Conservation (phyloP, 2,888 invertebrate species). For the Heliconius ethilla region DNA sequence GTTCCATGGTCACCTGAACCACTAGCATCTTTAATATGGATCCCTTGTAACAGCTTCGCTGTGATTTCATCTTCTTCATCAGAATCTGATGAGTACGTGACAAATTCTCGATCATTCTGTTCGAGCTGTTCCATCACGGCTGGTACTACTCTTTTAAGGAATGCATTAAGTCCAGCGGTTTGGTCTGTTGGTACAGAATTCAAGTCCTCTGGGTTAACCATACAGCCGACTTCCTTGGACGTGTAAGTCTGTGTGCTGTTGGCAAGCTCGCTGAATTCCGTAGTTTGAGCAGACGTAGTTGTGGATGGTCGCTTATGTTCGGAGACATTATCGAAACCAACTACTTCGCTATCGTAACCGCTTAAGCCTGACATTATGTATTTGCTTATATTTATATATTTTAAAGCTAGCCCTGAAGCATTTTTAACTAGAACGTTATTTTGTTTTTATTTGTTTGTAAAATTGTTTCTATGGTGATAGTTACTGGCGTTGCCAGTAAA, state of each 20-base stretch:
- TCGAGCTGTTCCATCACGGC: conserved; percentile 68
- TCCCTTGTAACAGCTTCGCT: conserved; percentile 65
- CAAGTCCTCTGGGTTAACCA: conserved; percentile 51
- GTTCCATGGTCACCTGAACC: conserved; percentile 65
- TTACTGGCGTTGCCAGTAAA: conserved; percentile 6
- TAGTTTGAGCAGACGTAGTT: conserved; percentile 62
- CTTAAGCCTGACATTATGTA: conserved; percentile 64
- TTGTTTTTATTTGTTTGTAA: conserved; percentile 45
- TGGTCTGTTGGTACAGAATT: conserved; percentile 46
- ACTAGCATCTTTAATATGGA: conserved; percentile 54
- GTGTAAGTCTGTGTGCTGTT: conserved; percentile 59
- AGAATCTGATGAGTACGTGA: conserved; percentile 65
- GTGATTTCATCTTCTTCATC: conserved; percentile 65
- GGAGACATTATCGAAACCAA: conserved; percentile 66
- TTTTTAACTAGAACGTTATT: neutral
- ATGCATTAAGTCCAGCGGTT: conserved; percentile 66
- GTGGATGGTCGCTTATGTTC: conserved; percentile 52
- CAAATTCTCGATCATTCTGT: conserved; percentile 56
- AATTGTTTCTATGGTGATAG: conserved; percentile 42
- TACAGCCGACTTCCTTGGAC: conserved; percentile 57
- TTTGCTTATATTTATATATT: neutral
- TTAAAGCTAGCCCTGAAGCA: conserved; percentile 27
- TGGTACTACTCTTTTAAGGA: conserved; percentile 68
- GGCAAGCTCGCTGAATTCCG: conserved; percentile 57
- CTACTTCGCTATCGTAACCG: conserved; percentile 69